These are phyloP conservation scores for Eupeodes luniger DNA, from an alignment of 2,888 invertebrate genomes.

Conservation along the genomic window DNA sequence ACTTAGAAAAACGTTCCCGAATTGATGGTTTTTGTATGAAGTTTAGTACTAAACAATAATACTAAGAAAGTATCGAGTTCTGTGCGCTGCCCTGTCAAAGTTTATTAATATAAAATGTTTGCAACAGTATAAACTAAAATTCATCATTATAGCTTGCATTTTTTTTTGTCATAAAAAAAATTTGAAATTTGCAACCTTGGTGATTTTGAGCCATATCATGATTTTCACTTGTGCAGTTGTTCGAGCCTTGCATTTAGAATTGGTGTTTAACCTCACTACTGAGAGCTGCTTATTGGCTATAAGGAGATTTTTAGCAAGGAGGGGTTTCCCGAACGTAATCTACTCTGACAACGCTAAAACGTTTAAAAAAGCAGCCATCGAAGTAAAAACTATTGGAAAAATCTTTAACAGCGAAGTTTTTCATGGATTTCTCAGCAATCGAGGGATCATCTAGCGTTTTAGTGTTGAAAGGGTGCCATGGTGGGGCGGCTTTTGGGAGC, in stretches of 20 bases:
- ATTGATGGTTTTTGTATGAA: no score
- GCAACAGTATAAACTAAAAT: no score
- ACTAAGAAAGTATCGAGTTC: no score
- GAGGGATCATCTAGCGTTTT: slow-evolving; percentile 3
- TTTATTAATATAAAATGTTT: no score
- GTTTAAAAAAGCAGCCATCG: slow-evolving; percentile 41
- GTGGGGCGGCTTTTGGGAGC: slow-evolving; percentile 14
- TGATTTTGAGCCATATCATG: no score
- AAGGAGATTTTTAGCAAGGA: slow-evolving; percentile 43
- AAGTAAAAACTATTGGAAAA: background rate
- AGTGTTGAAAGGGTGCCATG: background rate
- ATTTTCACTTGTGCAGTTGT: slow-evolving; percentile 54
- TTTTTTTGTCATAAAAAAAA: no score
- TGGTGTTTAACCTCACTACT: slow-evolving; percentile 34
- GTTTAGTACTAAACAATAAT: no score
- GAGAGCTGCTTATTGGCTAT: slow-evolving; percentile 39
- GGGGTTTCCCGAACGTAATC: slow-evolving; percentile 10
- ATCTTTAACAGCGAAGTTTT: slow-evolving; percentile 9
- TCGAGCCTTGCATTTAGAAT: slow-evolving; percentile 49
- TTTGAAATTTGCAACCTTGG: no score
- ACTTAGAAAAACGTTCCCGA: no score
- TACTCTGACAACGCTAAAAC: slow-evolving; percentile 53
- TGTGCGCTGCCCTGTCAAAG: no score
- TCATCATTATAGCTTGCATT: no score
- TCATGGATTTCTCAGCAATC: background rate